Base-by-base conservation (phyloP, 2,888 invertebrate genomes). In the Mythimna pallens region DNA sequence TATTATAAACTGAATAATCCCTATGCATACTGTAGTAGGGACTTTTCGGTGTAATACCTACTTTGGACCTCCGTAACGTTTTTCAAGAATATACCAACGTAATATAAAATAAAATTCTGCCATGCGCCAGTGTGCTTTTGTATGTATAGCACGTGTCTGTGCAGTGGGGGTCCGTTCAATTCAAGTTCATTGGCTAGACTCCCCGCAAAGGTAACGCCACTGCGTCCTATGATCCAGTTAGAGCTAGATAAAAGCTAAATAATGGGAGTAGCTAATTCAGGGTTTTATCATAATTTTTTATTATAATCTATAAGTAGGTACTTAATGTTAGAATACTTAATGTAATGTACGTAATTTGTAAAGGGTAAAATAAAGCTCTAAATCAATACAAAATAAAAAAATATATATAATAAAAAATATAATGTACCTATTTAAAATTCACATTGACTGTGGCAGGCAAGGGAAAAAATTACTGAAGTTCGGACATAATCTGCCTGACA, bases 151-250 rank as follows among this genome's bases (percentile, higher is more conserved):
- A 58, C 55, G 47, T 62, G 62, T 65, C 36, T 78, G 84, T 89
- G 86, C 91, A 91, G 94, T 91, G 95, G 94, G 93, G 95, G 94
- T 93, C 93, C 88, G 85, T 83, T 87, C 63, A 87, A 91, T 91
- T 92, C 93, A 94, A 94, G 94, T 94, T 95, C 94, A 94, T 93
- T 92, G 91, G 90, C 92, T 93, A 93, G 91, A 90, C 89, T 92
- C 93, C 94, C 94, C 91, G 92, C 93, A 92, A 91, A 91, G 93
- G 89, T 87, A 72, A 76, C 64, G 66, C 72, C 72, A 78, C 59
- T 52, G n/a, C 50, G 47, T 55, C 61, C 36, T 55, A 47, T 58
- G n/a, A 65, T 78, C 52, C 17, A 69, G 25, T 9, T 36, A 22
- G 14, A 58, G 14, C 22, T 57, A 54, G 17, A 43, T n/a, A 14